phyloP scores from a whole-genome alignment of 37 sponge, comb jelly and placozoan species.

The Cladorhizidae sp. region DNA sequence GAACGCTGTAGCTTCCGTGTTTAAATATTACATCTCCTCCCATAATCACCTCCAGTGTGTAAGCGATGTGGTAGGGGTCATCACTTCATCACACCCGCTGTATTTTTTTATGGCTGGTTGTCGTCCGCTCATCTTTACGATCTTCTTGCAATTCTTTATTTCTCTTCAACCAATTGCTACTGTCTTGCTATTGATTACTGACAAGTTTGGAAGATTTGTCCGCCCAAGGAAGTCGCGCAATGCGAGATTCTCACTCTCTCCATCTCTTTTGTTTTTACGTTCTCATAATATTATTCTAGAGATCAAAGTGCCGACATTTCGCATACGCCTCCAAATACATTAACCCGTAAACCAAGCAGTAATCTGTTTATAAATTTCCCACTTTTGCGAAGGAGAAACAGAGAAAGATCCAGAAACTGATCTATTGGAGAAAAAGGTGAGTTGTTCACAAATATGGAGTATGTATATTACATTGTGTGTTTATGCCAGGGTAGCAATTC shows the following conservation, averaged over 20 bases:
- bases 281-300: background rate
- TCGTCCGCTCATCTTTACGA: background rate
- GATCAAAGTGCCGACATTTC: slow-evolving; percentile 27
- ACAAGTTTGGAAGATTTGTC: background rate
- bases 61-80: too few relatives aligned
- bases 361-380: slow-evolving; percentile 36
- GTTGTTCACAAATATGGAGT: background rate
- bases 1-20: slow-evolving; percentile 8
- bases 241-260: background rate
- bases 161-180: background rate
- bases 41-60: background rate
- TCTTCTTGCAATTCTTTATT: background rate
- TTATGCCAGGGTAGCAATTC: too few relatives aligned
- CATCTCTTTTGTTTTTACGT: slow-evolving; percentile 1
- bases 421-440: background rate
- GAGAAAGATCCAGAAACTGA: background rate
- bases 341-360: slow-evolving; percentile 3
- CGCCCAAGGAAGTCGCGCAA: background rate
- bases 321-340: background rate
- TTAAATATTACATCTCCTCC: background rate
- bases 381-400: slow-evolving; percentile 14
- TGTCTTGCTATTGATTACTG: background rate
- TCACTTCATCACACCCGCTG: background rate
- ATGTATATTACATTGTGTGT: too few relatives aligned
- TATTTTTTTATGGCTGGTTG: background rate